A percentile compares a stretch with the other conserved stretches of the same genome.
phyloP scores from a whole-genome alignment of 2,888 invertebrate genomes.

The Xestia ashworthii region DNA sequence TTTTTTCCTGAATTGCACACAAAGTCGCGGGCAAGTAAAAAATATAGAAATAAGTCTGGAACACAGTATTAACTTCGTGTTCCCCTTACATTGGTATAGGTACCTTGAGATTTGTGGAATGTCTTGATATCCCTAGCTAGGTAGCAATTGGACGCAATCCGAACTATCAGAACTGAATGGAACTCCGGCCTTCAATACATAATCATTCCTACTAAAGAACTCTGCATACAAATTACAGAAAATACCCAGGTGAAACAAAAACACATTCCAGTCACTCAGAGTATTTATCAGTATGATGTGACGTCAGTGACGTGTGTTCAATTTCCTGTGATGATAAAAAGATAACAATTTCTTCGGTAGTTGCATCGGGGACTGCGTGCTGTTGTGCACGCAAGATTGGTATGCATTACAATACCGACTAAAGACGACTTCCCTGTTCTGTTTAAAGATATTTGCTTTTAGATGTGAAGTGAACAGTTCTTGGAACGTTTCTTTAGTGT shows the following conservation, averaged over 20 bases:
- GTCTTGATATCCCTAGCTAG: not conserved
- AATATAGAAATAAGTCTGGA: not conserved
- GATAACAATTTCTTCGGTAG: slow-evolving; percentile 61
- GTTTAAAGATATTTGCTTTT: slow-evolving; percentile 6
- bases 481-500: not conserved
- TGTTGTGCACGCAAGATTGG: slow-evolving; percentile 51
- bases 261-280: slow-evolving; percentile 16
- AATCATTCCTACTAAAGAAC: slow-evolving; percentile 9
- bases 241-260: slow-evolving; percentile 15
- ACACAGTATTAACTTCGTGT: no score
- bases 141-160: slow-evolving; percentile 9
- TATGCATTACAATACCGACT: slow-evolving; percentile 41
- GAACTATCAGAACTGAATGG: slow-evolving; percentile 11
- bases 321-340: slow-evolving; percentile 63
- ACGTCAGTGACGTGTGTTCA: slow-evolving; percentile 36
- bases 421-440: slow-evolving; percentile 44
- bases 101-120: not conserved
- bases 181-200: slow-evolving; percentile 14
- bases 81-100: not conserved
- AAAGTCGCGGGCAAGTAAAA: not conserved
- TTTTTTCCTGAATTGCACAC: not conserved
- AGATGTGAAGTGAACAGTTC: not conserved
- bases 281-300: slow-evolving; percentile 10
- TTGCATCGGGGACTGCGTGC: slow-evolving; percentile 53
- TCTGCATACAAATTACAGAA: not conserved